A percentile compares a stretch with the other conserved stretches of the same genome.
phyloP scores from a whole-genome alignment of 2,888 invertebrate genomes.

The Bugulina stolonifera region DNA sequence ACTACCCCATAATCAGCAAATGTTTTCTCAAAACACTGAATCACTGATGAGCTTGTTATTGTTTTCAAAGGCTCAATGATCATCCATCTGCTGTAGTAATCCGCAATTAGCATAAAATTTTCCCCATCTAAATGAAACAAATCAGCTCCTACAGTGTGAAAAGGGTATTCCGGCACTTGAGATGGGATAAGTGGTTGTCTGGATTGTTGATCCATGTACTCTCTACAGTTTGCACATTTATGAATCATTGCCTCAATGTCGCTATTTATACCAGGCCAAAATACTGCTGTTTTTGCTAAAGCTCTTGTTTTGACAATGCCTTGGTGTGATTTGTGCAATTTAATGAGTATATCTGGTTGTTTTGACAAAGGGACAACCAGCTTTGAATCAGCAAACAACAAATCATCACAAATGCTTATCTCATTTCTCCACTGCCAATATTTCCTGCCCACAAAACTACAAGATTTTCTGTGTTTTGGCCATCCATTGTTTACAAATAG shows the following conservation, averaged over 20 bases:
- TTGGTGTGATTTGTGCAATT: slow-evolving; percentile 21
- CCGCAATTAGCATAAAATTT: not conserved
- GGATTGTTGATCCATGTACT: not conserved
- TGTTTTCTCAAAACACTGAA: not conserved
- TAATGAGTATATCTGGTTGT: slow-evolving; percentile 25
- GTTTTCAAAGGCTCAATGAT: no score
- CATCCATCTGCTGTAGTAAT: not conserved
- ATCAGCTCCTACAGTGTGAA: not conserved
- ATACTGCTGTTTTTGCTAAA: slow-evolving; percentile 16
- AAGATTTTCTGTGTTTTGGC: not conserved
- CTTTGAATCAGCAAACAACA: not conserved
- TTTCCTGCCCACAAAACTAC: not conserved
- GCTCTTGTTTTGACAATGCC: slow-evolving; percentile 25
- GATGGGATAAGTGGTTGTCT: not conserved
- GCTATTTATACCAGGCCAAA: slow-evolving; percentile 26
- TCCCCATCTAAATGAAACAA: slow-evolving; percentile 7
- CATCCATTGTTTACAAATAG: not conserved
- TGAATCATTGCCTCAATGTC: not conserved
- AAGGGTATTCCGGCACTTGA: not conserved
- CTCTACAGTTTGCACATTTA: not conserved
- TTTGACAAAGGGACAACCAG: not conserved
- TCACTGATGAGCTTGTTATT: slow-evolving; percentile 1
- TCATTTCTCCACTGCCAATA: not conserved
- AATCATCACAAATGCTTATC: not conserved
- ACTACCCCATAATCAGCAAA: not conserved